A percentile compares a stretch with the other conserved stretches of the same genome.
These are phyloP conservation scores for Drosophila koepferae DNA, from an alignment of 2,888 invertebrate species.

Conservation along the genomic window DNA sequence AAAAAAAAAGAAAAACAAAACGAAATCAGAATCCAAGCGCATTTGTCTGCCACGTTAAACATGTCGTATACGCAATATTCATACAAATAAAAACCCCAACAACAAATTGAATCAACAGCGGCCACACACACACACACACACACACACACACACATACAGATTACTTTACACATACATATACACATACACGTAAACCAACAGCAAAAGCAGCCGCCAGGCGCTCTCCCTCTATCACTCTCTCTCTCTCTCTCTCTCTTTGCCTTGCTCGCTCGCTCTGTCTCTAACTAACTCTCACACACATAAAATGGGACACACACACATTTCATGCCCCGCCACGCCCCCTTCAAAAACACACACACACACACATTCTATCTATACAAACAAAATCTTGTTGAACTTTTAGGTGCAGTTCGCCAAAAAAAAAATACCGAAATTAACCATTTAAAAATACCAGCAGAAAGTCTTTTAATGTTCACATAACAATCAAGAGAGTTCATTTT, in stretches of 20 bases:
- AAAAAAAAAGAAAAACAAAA: slow-evolving; percentile 26
- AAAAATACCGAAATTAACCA: slow-evolving; percentile 33
- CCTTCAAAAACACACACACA: slow-evolving; percentile 1
- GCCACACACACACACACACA: slow-evolving; percentile 12
- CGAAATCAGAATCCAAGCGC: slow-evolving; percentile 80
- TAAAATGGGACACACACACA: slow-evolving; percentile 54
- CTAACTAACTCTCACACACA: slow-evolving; percentile 2
- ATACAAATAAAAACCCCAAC: slow-evolving; percentile 27
- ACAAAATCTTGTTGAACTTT: slow-evolving; percentile 56
- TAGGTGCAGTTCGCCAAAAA: slow-evolving; percentile 64
- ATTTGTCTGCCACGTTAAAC: slow-evolving; percentile 67
- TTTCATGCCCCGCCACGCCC: slow-evolving; percentile 36
- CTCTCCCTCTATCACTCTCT: slow-evolving; percentile 16
- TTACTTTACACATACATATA: too few relatives aligned
- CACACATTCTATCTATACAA: slow-evolving; percentile 20
- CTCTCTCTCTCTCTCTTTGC: slow-evolving; percentile 7
- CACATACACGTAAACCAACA: slow-evolving; percentile 14
- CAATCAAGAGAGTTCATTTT: slow-evolving; percentile 27
- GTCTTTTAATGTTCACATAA: slow-evolving; percentile 17
- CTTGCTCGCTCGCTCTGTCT: slow-evolving; percentile 6
- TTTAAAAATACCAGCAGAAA: slow-evolving; percentile 13
- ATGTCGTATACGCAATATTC: slow-evolving; percentile 74
- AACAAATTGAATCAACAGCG: slow-evolving; percentile 47
- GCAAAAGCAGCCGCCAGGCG: slow-evolving; percentile 35
- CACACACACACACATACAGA: slow-evolving; percentile 29